A percentile compares a stretch with the other conserved stretches of the same genome.
These are phyloP conservation scores for Sebastes reedi DNA, from an alignment of 2,797 vertebrate genomes.

Conservation along the genomic window DNA sequence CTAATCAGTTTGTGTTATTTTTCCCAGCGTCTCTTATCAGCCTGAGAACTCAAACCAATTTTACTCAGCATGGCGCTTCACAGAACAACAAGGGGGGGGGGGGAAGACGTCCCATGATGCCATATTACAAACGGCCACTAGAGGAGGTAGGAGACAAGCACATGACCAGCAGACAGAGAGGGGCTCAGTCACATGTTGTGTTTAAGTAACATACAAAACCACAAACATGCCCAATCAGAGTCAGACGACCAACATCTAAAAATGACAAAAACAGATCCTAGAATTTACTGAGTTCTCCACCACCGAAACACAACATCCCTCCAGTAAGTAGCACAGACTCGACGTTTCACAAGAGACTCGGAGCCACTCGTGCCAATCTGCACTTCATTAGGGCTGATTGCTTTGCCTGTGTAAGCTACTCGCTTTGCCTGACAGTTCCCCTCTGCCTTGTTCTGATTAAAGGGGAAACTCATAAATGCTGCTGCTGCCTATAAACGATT, in stretches of 20 bases:
- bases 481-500: slow-evolving; percentile 70
- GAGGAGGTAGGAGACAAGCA: slow-evolving; percentile 60
- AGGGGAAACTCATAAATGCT: slow-evolving; percentile 75
- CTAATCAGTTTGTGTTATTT: not conserved
- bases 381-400: slow-evolving; percentile 76
- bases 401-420: slow-evolving; percentile 43
- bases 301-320: slow-evolving; percentile 8
- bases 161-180: not conserved
- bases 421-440: slow-evolving; percentile 33
- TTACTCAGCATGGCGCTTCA: not conserved
- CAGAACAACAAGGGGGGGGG: not conserved
- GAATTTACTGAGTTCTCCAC: slow-evolving; percentile 4
- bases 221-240: slow-evolving; percentile 30
- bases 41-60: not conserved
- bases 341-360: slow-evolving; percentile 29
- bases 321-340: slow-evolving; percentile 17
- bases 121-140: slow-evolving; percentile 53
- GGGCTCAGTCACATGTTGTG: slow-evolving; percentile 23
- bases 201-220: slow-evolving; percentile 28
- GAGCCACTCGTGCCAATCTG: slow-evolving; percentile 63
- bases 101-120: slow-evolving; percentile 9
- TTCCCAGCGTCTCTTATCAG: not conserved
- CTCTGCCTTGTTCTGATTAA: slow-evolving; percentile 75
- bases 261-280: slow-evolving; percentile 22
- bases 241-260: slow-evolving; percentile 18